phyloP scores from a whole-genome alignment of 2,113 vertebrate genomes.

The Oxygymnocypris stewartii region DNA sequence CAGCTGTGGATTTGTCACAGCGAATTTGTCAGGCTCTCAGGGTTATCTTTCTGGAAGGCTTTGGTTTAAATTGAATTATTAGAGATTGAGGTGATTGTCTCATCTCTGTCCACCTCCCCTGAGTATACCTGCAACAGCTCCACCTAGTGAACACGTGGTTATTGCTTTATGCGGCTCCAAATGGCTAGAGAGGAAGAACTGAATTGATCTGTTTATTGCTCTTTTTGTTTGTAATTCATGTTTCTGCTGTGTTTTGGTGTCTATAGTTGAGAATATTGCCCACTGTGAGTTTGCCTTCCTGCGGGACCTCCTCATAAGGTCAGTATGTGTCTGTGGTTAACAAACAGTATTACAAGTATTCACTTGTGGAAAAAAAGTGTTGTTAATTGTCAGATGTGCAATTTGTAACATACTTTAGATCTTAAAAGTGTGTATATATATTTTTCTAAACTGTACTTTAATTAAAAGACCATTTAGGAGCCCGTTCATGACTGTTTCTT shows the following conservation, averaged over 20 bases:
- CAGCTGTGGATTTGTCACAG: constrained; percentile 6
- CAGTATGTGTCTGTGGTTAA: constrained; percentile 42
- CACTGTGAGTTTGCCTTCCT: constrained; percentile 99
- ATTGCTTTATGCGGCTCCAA: neutral
- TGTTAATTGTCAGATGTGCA: neutral
- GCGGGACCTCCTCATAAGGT: constrained; percentile 98
- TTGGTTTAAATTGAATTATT: constrained; percentile 49
- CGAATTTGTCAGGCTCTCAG: constrained; percentile 43
- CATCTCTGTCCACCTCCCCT: neutral
- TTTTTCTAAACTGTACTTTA: too few relatives aligned
- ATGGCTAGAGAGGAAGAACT: neutral
- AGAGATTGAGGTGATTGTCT: constrained; percentile 26
- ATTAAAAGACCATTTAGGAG: too few relatives aligned
- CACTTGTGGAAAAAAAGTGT: neutral
- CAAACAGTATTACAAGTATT: neutral
- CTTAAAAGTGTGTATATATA: neutral
- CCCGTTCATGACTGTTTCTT: too few relatives aligned
- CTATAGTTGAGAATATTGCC: constrained; percentile 92
- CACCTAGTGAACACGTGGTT: constrained; percentile 40
- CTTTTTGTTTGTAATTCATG: neutral
- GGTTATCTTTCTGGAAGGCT: constrained; percentile 50
- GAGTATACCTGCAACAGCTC: neutral
- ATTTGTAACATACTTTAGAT: neutral
- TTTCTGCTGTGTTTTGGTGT: constrained; percentile 12
- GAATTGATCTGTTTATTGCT: neutral